Evolutionary conservation across 2,113 vertebrate species (phyloP), one percentile per base, ranked within the genome.

Genomic region (Tympanuchus pallidicinctus): DNA sequence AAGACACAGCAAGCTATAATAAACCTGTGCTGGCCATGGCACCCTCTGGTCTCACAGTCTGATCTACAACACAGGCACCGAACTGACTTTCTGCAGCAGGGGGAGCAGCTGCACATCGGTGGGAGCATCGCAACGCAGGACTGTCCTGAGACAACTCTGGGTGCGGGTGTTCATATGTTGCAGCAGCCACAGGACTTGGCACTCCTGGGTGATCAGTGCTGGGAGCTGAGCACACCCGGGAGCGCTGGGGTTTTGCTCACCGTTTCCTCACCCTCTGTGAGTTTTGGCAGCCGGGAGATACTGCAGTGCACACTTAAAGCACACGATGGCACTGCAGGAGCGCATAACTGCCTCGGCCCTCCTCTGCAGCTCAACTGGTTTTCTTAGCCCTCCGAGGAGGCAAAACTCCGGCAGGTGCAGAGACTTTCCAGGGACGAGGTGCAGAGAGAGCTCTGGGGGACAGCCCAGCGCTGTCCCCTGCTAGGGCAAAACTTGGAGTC

Each of bases 281-380:
- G 52, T 65, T 40, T 18, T 19, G 54, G 2, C 56, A 47, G 69
- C 0, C 65, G 11, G 80, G 13, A 57, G 34, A 1, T 47, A 20
- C 45, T 96, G 96, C 90, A 96, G 73, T 92, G 61, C 89, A 7
- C 12, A 0, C 5, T 66, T 5, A 1, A 1, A 78, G 85, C 98
- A 98, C 98, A 66, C 1, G 98, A 97, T 97, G 98, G 97, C 96
- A 96, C 85, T 97, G 92, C 96, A 98, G 90, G 97, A 97, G 96
- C 94, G 52, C 92, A 17, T 77, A 98, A 93, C 16, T 25, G 10
- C 48, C 69, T 42, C 4, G 2, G 17, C 36, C 5, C 57, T 19
- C 45, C 47, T 28, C 79, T 48, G 59, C 32, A 34, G 3, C 59
- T 30, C 38, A 10, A 10, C 40, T 18, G 27, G 30, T 5, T 50